These are phyloP conservation scores for Vulpes vulpes DNA, from an alignment of 2,113 vertebrate species.

Conservation along the genomic window DNA sequence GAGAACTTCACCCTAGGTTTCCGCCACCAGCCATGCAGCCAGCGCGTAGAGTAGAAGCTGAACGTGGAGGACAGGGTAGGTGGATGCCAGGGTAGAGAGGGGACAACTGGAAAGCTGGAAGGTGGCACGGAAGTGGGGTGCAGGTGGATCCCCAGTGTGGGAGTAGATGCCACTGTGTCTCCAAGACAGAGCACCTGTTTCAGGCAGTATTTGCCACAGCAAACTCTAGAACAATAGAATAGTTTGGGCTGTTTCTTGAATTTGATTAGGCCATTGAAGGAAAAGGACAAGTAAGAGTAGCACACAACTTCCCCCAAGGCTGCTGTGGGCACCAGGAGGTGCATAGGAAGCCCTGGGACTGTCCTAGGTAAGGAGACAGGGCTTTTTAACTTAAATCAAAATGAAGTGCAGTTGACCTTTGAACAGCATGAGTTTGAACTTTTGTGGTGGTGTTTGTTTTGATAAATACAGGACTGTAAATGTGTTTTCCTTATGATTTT, in stretches of 20 bases:
- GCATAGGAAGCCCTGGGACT: not conserved
- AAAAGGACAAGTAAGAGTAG: not conserved
- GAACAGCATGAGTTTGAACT: not conserved
- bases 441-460: not conserved
- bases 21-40: not conserved
- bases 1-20: not conserved
- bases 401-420: not conserved
- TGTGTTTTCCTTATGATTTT: not conserved
- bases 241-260: not conserved
- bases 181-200: not conserved
- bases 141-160: not conserved
- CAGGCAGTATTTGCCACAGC: not conserved
- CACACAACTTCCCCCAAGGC: not conserved
- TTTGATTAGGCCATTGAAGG: not conserved
- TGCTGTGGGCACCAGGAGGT: not conserved
- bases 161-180: accelerated
- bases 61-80: not conserved
- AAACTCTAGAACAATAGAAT: not conserved
- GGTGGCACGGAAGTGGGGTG: not conserved
- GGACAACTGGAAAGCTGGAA: not conserved
- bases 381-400: not conserved
- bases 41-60: not conserved
- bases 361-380: not conserved
- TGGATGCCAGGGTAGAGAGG: not conserved
- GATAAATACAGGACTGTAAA: not conserved